These are phyloP conservation scores for Branchipolynoe longqiensis DNA, from an alignment of 2,888 invertebrate genomes.

Conservation along the genomic window DNA sequence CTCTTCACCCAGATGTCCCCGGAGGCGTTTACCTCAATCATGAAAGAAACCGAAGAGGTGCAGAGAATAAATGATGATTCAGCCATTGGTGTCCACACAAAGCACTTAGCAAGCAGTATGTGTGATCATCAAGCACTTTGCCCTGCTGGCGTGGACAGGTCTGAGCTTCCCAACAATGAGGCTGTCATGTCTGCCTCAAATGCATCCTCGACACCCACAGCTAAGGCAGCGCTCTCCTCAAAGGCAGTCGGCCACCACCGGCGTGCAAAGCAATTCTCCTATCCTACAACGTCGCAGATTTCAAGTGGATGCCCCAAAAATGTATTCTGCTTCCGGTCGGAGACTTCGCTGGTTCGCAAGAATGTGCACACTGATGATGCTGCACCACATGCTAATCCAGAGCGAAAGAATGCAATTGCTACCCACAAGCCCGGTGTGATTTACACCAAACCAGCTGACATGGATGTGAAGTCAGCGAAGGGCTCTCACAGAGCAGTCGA, in stretches of 20 bases:
- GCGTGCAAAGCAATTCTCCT: constrained; percentile 57
- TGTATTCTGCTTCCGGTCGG: constrained; percentile 48
- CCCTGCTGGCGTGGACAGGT: too few relatives aligned
- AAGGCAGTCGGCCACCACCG: background rate
- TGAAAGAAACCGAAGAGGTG: background rate
- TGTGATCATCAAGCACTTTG: too few relatives aligned
- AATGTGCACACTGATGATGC: too few relatives aligned
- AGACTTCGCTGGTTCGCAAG: too few relatives aligned
- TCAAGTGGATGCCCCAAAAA: constrained; percentile 54
- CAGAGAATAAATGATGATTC: background rate
- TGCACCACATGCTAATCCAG: too few relatives aligned
- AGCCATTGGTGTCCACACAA: too few relatives aligned
- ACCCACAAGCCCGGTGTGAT: background rate
- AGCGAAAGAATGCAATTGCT: too few relatives aligned
- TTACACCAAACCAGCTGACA: background rate
- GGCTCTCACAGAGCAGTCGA: too few relatives aligned
- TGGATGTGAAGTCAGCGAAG: background rate
- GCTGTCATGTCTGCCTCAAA: background rate
- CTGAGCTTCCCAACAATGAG: too few relatives aligned
- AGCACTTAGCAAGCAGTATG: too few relatives aligned
- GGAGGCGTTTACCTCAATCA: background rate
- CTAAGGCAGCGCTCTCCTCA: background rate
- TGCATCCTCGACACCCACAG: background rate
- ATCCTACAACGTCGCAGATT: constrained; percentile 62
- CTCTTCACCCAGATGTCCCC: constrained; percentile 18